Conservation (phyloP, 92 coral and sea anemone species). For the Siderastrea radians region DNA sequence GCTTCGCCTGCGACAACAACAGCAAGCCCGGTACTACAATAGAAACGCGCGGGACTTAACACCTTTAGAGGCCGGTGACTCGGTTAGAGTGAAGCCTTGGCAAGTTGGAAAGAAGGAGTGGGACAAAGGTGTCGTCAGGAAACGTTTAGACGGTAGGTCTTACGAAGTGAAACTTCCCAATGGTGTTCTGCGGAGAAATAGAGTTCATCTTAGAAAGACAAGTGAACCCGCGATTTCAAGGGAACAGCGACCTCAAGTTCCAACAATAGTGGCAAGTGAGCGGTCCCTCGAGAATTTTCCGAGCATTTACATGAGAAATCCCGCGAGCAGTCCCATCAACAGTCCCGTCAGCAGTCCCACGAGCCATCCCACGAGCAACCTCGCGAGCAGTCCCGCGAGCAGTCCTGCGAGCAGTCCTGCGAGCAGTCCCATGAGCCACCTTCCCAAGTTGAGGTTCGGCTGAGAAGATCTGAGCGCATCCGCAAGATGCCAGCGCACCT, state of each 20-base stretch:
- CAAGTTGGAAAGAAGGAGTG: slow-evolving; percentile 34
- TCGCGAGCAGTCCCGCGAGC: too few relatives aligned
- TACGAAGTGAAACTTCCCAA: slow-evolving; percentile 22
- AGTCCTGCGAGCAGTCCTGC: neutral
- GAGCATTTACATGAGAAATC: neutral
- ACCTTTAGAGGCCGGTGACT: slow-evolving; percentile 25
- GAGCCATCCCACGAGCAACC: too few relatives aligned
- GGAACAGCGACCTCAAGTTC: neutral
- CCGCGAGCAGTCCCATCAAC: too few relatives aligned
- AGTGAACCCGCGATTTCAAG: neutral
- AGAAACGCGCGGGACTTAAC: slow-evolving; percentile 26
- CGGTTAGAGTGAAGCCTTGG: slow-evolving; percentile 39
- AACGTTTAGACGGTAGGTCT: slow-evolving; percentile 18
- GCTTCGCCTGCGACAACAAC: too few relatives aligned
- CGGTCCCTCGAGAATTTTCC: neutral
- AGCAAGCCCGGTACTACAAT: too few relatives aligned
- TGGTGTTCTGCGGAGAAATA: slow-evolving; percentile 20
- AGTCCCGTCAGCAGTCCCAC: neutral
- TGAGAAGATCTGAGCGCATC: slow-evolving; percentile 5
- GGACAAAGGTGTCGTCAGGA: slow-evolving; percentile 37
- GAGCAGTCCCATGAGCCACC: neutral
- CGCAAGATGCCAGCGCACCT: neutral
- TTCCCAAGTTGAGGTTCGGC: neutral
- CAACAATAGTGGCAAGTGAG: neutral
- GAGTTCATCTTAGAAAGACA: slow-evolving; percentile 11